Evolutionary conservation across 2,113 vertebrate genomes (phyloP).

Genomic region (Osmerus eperlanus): DNA sequence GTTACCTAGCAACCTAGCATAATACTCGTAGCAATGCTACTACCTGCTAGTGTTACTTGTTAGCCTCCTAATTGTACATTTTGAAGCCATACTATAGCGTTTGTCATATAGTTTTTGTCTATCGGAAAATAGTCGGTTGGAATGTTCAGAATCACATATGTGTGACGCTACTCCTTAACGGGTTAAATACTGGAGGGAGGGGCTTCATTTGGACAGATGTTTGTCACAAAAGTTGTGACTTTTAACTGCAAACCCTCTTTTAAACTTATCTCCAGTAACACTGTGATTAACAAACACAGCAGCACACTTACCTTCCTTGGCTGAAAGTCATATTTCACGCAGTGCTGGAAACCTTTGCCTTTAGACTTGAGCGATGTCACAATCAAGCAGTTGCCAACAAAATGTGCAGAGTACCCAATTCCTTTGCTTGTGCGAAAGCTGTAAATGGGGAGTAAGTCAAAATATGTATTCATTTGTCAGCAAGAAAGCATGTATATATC

Average conservation of each 20-base stretch:
- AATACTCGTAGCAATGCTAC: too few relatives aligned
- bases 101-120: too few relatives aligned
- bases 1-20: too few relatives aligned
- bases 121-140: too few relatives aligned
- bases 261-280: background rate
- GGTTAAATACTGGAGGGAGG: too few relatives aligned
- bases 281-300: conserved; percentile 7
- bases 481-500: background rate
- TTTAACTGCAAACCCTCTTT: background rate
- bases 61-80: too few relatives aligned
- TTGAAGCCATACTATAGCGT: too few relatives aligned
- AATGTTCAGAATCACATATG: too few relatives aligned
- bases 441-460: conserved; percentile 32
- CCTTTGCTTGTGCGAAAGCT: conserved; percentile 98
- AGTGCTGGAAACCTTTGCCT: conserved; percentile 98
- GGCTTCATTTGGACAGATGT: too few relatives aligned
- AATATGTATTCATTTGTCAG: conserved; percentile 9
- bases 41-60: too few relatives aligned
- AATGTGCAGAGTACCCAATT: conserved; percentile 96
- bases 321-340: conserved; percentile 97
- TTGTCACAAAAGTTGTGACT: too few relatives aligned
- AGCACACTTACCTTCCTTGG: conserved; percentile 84
- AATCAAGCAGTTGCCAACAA: conserved; percentile 95
- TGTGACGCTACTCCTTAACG: too few relatives aligned
- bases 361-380: conserved; percentile 97